Percentiles rank a stretch among this genome's conserved stretches.
These are phyloP conservation scores for Hybognathus amarus DNA, from an alignment of 2,797 vertebrate species.

Conservation along the genomic window DNA sequence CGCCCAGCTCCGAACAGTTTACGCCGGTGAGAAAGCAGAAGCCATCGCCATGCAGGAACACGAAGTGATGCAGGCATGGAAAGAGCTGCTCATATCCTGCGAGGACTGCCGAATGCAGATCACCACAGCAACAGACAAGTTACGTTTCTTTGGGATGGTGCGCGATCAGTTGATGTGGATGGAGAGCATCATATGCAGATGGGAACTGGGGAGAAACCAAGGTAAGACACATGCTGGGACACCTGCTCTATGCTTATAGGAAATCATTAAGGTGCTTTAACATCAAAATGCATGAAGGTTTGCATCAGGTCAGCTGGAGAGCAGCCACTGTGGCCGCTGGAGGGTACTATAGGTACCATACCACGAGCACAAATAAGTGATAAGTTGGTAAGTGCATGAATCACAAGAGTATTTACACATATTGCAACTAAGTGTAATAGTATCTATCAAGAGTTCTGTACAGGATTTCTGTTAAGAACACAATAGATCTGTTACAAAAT, in stretches of 20 bases:
- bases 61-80: slow-evolving; percentile 91
- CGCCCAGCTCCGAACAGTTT: slow-evolving; percentile 91
- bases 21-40: slow-evolving; percentile 91
- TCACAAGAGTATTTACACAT: neutral
- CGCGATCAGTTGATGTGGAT: slow-evolving; percentile 93
- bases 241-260: slow-evolving; percentile 5
- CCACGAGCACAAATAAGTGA: slow-evolving; percentile 17
- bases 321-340: slow-evolving; percentile 21
- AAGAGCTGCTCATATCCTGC: slow-evolving; percentile 88
- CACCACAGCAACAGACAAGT: slow-evolving; percentile 88
- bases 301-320: slow-evolving; percentile 27
- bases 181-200: slow-evolving; percentile 92
- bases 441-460: neutral
- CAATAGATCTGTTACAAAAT: slow-evolving; percentile 18
- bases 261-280: slow-evolving; percentile 17
- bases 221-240: slow-evolving; percentile 72
- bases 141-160: slow-evolving; percentile 86
- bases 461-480: neutral
- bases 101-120: slow-evolving; percentile 92
- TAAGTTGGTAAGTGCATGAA: slow-evolving; percentile 41
- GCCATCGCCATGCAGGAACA: slow-evolving; percentile 89
- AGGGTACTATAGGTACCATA: slow-evolving; percentile 22
- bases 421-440: neutral
- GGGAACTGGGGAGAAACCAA: slow-evolving; percentile 88
- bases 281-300: slow-evolving; percentile 29